Percentiles rank a stretch among this genome's conserved stretches.
phyloP scores from a whole-genome alignment of 92 coral and sea anemone species.

The Plumapathes pennacea region DNA sequence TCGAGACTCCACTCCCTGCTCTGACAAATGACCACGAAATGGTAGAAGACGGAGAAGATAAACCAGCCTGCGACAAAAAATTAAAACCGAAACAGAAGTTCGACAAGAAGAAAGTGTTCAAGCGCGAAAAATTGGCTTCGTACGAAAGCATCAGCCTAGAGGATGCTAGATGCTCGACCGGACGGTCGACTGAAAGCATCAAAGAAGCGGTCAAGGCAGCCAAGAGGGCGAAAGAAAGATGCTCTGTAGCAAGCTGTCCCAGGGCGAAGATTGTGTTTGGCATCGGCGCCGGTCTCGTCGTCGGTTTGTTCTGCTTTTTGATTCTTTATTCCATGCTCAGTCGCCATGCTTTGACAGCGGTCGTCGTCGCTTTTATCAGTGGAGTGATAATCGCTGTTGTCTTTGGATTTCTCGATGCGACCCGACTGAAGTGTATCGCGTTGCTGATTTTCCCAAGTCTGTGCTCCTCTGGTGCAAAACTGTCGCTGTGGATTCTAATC shows the following conservation, averaged over 20 bases:
- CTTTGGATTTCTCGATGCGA: constrained; percentile 80
- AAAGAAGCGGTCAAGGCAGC: constrained; percentile 74
- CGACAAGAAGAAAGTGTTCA: no score
- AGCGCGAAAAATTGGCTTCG: no score
- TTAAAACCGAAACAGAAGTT: no score
- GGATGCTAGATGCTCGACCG: no score
- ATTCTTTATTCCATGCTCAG: constrained; percentile 57
- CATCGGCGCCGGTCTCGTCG: constrained; percentile 59
- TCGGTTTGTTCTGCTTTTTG: constrained; percentile 75
- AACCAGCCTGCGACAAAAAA: no score
- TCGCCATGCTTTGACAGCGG: constrained; percentile 50
- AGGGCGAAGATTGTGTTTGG: constrained; percentile 77
- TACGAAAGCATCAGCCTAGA: constrained; percentile 73
- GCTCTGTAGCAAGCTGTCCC: no score
- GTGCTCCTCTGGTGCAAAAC: constrained; percentile 76
- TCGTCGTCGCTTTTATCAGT: constrained; percentile 67
- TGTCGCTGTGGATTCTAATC: constrained; percentile 78
- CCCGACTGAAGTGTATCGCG: constrained; percentile 72
- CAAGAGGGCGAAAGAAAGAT: no score
- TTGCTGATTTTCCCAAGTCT: constrained; percentile 83
- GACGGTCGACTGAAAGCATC: constrained; percentile 73
- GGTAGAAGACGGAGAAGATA: no score
- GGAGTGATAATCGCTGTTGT: constrained; percentile 65
- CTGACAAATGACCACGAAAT: no score
- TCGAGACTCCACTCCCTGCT: no score